These are phyloP conservation scores for Manis crassicaudata DNA, from an alignment of 2,797 vertebrate species.

Conservation along the genomic window DNA sequence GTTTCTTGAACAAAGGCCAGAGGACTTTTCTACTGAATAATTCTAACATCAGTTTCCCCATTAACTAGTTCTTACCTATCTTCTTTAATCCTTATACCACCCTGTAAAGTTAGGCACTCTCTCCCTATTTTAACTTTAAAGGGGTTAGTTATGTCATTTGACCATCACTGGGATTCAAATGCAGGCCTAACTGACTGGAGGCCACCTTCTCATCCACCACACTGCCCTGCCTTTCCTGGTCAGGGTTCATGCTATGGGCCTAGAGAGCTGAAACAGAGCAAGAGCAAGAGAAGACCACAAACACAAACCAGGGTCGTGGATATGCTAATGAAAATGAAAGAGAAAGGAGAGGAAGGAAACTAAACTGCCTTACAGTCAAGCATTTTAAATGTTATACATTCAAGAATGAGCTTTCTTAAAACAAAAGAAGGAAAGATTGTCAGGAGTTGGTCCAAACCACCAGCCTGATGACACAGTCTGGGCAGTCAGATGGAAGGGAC, in stretches of 20 bases:
- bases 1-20: not conserved
- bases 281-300: not conserved
- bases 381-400: not conserved
- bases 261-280: not conserved
- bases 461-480: too few species aligned
- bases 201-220: not conserved
- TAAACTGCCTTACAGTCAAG: not conserved
- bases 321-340: not conserved
- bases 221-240: not conserved
- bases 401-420: slow-evolving; percentile 21
- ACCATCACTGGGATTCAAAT: not conserved
- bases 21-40: not conserved
- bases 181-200: not conserved
- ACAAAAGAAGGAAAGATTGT: not conserved
- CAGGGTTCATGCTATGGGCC: not conserved
- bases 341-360: not conserved
- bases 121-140: not conserved
- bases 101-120: not conserved
- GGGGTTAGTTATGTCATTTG: not conserved
- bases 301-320: not conserved
- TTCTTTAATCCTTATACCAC: not conserved
- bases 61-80: not conserved
- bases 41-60: not conserved
- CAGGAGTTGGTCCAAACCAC: too few species aligned
- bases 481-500: too few species aligned